Evolutionary conservation across 2,888 invertebrate species (phyloP).

Genomic region (Acrobasis repandana): DNA sequence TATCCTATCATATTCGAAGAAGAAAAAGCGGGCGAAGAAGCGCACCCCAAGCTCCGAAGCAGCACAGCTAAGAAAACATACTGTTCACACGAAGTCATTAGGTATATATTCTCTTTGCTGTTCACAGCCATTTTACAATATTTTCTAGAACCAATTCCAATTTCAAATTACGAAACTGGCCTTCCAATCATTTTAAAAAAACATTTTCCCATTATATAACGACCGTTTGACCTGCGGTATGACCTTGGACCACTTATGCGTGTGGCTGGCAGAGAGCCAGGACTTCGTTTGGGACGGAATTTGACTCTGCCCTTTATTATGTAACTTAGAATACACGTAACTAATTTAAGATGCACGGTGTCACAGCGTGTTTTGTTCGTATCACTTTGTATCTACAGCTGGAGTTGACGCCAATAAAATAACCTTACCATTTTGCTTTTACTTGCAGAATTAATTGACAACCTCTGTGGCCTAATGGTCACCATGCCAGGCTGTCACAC

Average conservation of each 20-base stretch:
- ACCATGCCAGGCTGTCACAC: too few relatives aligned
- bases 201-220: neutral
- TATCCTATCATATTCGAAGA: too few relatives aligned
- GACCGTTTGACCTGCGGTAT: constrained; percentile 10
- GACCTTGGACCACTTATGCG: constrained; percentile 11
- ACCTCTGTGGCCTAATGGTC: too few relatives aligned
- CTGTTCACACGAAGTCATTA: too few relatives aligned
- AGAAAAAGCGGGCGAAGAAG: too few relatives aligned
- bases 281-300: constrained; percentile 42
- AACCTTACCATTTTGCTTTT: too few relatives aligned
- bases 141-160: neutral
- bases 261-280: constrained; percentile 52
- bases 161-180: neutral
- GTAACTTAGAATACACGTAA: constrained; percentile 41
- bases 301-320: constrained; percentile 50
- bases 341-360: constrained; percentile 31
- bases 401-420: too few relatives aligned
- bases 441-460: too few relatives aligned
- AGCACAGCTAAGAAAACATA: too few relatives aligned
- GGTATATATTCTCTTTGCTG: neutral
- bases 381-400: too few relatives aligned
- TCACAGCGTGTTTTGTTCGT: constrained; percentile 16
- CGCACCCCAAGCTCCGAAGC: too few relatives aligned
- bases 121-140: neutral
- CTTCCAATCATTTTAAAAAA: constrained; percentile 8